Evolutionary conservation across 2,797 vertebrate species (phyloP).

Genomic region (Notamacropus eugenii): DNA sequence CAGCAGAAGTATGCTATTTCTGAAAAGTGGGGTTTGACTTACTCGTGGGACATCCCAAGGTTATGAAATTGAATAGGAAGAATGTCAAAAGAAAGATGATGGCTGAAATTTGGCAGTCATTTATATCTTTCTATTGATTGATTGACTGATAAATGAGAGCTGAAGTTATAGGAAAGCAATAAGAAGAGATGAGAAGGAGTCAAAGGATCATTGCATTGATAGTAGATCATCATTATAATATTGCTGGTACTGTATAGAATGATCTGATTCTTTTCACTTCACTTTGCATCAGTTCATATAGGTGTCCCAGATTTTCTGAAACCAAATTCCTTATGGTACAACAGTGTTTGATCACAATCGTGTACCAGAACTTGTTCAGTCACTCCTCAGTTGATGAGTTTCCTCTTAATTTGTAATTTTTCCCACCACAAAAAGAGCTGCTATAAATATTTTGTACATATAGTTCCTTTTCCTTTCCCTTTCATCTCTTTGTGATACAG

Average conservation of each 20-base stretch:
- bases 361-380: not conserved
- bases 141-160: not conserved
- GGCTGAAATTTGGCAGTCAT: not conserved
- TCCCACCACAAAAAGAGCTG: not conserved
- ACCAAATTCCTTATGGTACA: not conserved
- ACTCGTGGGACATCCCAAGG: not conserved
- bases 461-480: not conserved
- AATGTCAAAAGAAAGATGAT: not conserved
- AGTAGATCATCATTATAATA: too few relatives aligned
- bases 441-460: not conserved
- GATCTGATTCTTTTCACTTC: not conserved
- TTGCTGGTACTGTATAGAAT: too few relatives aligned
- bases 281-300: not conserved
- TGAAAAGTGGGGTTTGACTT: not conserved
- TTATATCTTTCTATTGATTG: not conserved
- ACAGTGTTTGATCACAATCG: not conserved
- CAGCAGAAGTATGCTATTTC: not conserved
- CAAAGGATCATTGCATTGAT: not conserved
- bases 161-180: not conserved
- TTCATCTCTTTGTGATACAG: not conserved
- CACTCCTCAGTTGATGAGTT: not conserved
- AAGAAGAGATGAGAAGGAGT: not conserved
- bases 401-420: not conserved
- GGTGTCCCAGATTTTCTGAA: not conserved
- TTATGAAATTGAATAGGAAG: not conserved